Percentiles rank a stretch among this genome's conserved stretches.
These are phyloP conservation scores for Acronicta leporina DNA, from an alignment of 2,888 invertebrate genomes.

Conservation along the genomic window DNA sequence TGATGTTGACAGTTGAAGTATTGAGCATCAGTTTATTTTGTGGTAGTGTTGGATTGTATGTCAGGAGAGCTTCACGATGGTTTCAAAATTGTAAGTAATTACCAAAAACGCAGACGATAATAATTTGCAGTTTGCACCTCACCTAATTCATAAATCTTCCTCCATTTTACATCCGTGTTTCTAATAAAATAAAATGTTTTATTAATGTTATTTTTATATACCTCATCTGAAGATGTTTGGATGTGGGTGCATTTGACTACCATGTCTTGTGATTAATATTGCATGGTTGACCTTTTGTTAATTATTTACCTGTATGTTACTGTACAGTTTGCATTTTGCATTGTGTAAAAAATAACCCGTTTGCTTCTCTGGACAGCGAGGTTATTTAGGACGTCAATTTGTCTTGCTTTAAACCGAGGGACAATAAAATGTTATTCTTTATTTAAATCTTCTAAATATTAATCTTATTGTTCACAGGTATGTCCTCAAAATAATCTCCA, in stretches of 20 bases:
- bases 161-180: neutral
- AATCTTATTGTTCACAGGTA: constrained; percentile 52
- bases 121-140: too few relatives aligned
- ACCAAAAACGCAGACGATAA: too few relatives aligned
- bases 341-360: constrained; percentile 8
- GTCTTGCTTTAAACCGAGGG: neutral
- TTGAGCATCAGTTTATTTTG: neutral
- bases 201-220: neutral
- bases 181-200: too few relatives aligned
- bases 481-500: constrained; percentile 42
- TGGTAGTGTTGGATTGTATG: too few relatives aligned
- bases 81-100: too few relatives aligned
- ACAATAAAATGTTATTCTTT: neutral
- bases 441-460: constrained; percentile 5
- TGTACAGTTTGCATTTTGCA: constrained; percentile 1
- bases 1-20: constrained; percentile 14
- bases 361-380: neutral
- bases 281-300: constrained; percentile 18
- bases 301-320: constrained; percentile 13
- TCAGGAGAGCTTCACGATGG: too few relatives aligned
- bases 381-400: neutral
- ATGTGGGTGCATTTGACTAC: constrained; percentile 5
- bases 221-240: constrained; percentile 1
- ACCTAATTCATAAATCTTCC: neutral
- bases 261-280: constrained; percentile 15